A percentile compares a stretch with the other conserved stretches of the same genome.
Conservation (phyloP, 2,888 invertebrate species). For the Caradrina clavipalpis region DNA sequence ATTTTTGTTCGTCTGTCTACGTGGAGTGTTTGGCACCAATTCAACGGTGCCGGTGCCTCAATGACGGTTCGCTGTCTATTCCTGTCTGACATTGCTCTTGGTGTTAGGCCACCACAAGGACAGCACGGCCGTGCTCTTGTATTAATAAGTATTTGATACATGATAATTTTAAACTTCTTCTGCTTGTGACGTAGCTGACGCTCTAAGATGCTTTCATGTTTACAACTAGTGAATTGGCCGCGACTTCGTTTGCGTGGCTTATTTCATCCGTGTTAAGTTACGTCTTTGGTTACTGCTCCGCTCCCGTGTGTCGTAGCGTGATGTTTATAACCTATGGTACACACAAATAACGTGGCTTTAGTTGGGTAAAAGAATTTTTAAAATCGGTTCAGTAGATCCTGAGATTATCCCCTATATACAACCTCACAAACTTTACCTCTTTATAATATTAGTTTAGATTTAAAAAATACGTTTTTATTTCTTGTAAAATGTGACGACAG, state of each 20-base stretch:
- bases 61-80: constrained; percentile 81
- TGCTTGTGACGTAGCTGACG: constrained; percentile 10
- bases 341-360: no score
- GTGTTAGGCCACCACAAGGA: constrained; percentile 72
- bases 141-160: constrained; percentile 34
- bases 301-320: no score
- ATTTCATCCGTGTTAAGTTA: no score
- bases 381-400: no score
- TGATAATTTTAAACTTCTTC: constrained; percentile 30
- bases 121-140: constrained; percentile 64
- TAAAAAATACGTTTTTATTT: constrained; percentile 14
- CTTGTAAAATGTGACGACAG: not conserved
- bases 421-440: no score
- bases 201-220: constrained; percentile 13
- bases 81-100: constrained; percentile 87
- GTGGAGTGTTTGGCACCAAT: constrained; percentile 78
- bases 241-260: no score
- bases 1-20: constrained; percentile 77
- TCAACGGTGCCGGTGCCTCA: constrained; percentile 80
- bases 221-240: constrained; percentile 9
- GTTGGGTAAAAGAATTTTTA: no score
- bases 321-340: no score
- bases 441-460: not conserved
- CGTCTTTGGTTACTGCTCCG: no score
- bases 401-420: no score